These are phyloP conservation scores for Germaria angustata DNA, from an alignment of 2,888 invertebrate genomes.

Conservation along the genomic window DNA sequence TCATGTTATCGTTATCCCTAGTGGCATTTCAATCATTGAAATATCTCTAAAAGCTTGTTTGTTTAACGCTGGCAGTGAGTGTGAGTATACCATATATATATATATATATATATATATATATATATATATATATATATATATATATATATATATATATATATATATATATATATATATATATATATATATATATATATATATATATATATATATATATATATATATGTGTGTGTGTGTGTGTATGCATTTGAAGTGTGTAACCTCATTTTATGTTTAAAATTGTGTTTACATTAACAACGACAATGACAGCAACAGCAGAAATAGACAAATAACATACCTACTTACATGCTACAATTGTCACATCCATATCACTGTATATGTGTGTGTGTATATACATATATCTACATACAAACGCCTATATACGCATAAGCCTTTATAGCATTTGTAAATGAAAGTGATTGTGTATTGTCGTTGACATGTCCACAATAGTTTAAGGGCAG, in stretches of 20 bases:
- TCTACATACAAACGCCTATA: background rate
- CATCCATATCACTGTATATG: background rate
- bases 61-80: background rate
- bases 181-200: slow-evolving; percentile 9
- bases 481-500: slow-evolving; percentile 40
- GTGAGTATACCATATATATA: too few relatives aligned
- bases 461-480: slow-evolving; percentile 47
- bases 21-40: slow-evolving; percentile 74
- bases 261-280: slow-evolving; percentile 65
- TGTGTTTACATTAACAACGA: slow-evolving; percentile 64
- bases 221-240: background rate
- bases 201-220: background rate
- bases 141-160: background rate
- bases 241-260: slow-evolving; percentile 59
- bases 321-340: slow-evolving; percentile 18
- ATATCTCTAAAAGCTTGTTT: slow-evolving; percentile 54
- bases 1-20: slow-evolving; percentile 75
- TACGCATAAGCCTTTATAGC: slow-evolving; percentile 4
- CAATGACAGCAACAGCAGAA: slow-evolving; percentile 35
- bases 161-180: background rate
- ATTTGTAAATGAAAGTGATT: slow-evolving; percentile 33
- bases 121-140: slow-evolving; percentile 18
- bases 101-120: background rate
- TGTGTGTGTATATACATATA: background rate
- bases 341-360: background rate